Conservation (phyloP, 2,888 invertebrate genomes). For the Erynnis tages region DNA sequence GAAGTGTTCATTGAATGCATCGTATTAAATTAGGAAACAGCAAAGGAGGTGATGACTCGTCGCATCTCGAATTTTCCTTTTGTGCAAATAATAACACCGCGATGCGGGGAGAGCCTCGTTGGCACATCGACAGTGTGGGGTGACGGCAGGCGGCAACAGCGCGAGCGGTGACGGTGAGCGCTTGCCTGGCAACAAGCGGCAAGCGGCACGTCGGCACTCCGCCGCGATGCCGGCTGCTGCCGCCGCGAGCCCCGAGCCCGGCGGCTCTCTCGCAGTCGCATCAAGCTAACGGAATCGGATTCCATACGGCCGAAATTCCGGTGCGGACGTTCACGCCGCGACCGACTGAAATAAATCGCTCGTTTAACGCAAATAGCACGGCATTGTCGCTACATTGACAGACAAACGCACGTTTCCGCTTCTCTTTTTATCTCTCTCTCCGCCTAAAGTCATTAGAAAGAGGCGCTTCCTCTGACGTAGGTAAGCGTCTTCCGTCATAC, state of each 20-base stretch:
- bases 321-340: slow-evolving; percentile 76
- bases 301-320: slow-evolving; percentile 77
- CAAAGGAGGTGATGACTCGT: slow-evolving; percentile 65
- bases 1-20: slow-evolving; percentile 35
- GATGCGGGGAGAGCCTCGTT: slow-evolving; percentile 54
- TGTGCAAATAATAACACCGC: slow-evolving; percentile 60
- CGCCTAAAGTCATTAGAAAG: slow-evolving; percentile 32
- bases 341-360: slow-evolving; percentile 79
- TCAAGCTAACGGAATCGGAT: slow-evolving; percentile 73
- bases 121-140: slow-evolving; percentile 42
- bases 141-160: slow-evolving; percentile 39
- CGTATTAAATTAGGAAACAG: slow-evolving; percentile 41
- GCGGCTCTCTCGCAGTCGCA: slow-evolving; percentile 41
- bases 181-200: slow-evolving; percentile 41
- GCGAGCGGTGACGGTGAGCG: slow-evolving; percentile 29
- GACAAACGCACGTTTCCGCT: slow-evolving; percentile 74
- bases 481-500: slow-evolving; percentile 54
- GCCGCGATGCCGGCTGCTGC: slow-evolving; percentile 34
- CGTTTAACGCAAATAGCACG: slow-evolving; percentile 78
- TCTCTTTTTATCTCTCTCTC: slow-evolving; percentile 56
- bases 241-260: slow-evolving; percentile 31
- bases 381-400: slow-evolving; percentile 77
- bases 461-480: slow-evolving; percentile 59
- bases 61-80: slow-evolving; percentile 77
- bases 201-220: slow-evolving; percentile 36